Conservation (phyloP, 2,113 vertebrate genomes). For the Thermophis baileyi region DNA sequence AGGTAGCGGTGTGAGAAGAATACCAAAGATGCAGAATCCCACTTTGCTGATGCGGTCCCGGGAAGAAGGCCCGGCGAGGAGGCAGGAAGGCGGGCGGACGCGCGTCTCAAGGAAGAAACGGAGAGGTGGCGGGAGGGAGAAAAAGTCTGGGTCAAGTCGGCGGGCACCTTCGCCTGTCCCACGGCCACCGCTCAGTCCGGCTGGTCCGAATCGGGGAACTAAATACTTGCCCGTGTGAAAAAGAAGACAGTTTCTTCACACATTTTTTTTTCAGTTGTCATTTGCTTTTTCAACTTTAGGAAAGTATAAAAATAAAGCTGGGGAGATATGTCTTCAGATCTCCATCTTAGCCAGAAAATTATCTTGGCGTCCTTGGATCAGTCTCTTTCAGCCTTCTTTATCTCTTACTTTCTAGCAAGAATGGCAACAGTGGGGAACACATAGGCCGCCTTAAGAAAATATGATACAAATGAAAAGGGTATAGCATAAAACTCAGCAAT, state of each 20-base stretch:
- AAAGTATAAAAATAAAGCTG: not conserved
- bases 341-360: not conserved
- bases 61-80: not conserved
- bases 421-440: not conserved
- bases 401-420: not conserved
- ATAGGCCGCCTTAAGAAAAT: not conserved
- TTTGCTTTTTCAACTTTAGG: not conserved
- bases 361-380: not conserved
- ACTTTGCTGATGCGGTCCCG: not conserved
- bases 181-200: not conserved
- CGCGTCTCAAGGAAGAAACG: not conserved
- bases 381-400: not conserved
- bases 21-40: conserved; percentile 64
- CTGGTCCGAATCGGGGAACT: conserved; percentile 77
- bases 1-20: not conserved
- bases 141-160: not conserved
- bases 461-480: not conserved
- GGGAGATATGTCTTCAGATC: not conserved
- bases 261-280: not conserved
- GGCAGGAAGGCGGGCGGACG: not conserved
- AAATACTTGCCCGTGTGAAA: conserved; percentile 71
- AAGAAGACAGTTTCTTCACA: conserved; percentile 39
- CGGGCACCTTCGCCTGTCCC: not conserved
- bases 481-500: not conserved
- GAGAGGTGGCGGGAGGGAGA: not conserved